phyloP scores from a whole-genome alignment of 2,888 invertebrate species.

The Trachelus iudaicus region DNA sequence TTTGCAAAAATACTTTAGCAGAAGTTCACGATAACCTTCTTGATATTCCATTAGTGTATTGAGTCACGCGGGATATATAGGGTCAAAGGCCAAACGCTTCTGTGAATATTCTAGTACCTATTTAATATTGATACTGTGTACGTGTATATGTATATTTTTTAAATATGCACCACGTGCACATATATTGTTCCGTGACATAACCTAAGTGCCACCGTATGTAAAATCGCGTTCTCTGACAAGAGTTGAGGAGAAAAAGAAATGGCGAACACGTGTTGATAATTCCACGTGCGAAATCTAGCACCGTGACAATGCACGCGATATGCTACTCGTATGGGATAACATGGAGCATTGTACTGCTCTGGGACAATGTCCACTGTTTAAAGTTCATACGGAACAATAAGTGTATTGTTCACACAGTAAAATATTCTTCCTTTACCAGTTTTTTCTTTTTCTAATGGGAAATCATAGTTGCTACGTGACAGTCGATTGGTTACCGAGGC shows the following conservation, averaged over 20 bases:
- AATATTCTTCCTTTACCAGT: neutral
- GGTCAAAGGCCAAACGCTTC: neutral
- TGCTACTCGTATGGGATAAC: neutral
- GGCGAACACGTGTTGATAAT: neutral
- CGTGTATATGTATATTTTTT: neutral
- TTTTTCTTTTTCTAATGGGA: neutral
- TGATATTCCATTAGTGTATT: neutral
- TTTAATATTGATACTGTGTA: neutral
- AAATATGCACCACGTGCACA: neutral
- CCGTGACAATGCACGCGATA: neutral
- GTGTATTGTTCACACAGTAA: neutral
- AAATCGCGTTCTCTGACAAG: neutral
- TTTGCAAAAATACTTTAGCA: neutral
- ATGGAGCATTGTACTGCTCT: neutral
- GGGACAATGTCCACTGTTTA: neutral
- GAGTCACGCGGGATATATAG: neutral
- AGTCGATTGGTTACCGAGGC: neutral
- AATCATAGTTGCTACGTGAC: neutral
- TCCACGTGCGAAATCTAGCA: neutral
- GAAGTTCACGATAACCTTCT: neutral
- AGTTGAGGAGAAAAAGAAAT: neutral
- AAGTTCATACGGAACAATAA: neutral
- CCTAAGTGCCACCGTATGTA: neutral
- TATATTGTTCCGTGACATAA: neutral
- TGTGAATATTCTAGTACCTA: neutral